Evolutionary conservation across 92 coral and sea anemone genomes (phyloP).

Genomic region (Chrysogorgia sp.): DNA sequence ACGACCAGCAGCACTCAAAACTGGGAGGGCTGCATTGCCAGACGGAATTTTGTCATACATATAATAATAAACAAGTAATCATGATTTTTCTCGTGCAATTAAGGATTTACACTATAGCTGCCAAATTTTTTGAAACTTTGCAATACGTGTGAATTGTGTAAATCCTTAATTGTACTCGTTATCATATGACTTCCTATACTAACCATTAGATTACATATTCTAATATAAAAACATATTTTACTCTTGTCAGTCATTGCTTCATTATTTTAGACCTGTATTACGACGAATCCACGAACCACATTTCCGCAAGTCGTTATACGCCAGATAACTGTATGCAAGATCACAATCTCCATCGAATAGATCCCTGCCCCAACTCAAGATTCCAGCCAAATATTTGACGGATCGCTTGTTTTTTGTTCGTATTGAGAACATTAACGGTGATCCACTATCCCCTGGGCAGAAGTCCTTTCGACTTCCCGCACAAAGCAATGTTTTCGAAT

Average conservation of each 20-base stretch:
- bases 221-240: neutral
- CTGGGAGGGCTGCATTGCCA: too few relatives aligned
- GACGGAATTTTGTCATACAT: too few relatives aligned
- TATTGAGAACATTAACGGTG: conserved; percentile 86
- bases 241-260: conserved; percentile 2
- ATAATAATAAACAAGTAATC: too few relatives aligned
- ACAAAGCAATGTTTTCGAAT: conserved; percentile 67
- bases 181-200: too few relatives aligned
- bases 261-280: conserved; percentile 53
- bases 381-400: conserved; percentile 72
- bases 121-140: too few relatives aligned
- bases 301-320: conserved; percentile 70
- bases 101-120: too few relatives aligned
- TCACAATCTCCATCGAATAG: conserved; percentile 69
- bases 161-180: too few relatives aligned
- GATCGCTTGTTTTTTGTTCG: conserved; percentile 51
- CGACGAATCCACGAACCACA: conserved; percentile 67
- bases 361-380: conserved; percentile 90
- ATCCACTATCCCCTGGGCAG: conserved; percentile 91
- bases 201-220: neutral
- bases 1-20: too few relatives aligned
- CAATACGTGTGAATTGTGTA: too few relatives aligned
- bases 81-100: too few relatives aligned
- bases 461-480: conserved; percentile 69
- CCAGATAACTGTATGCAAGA: conserved; percentile 68